These are phyloP conservation scores for Lepisosteus oculatus DNA, from an alignment of 2,113 vertebrate species.

Conservation along the genomic window DNA sequence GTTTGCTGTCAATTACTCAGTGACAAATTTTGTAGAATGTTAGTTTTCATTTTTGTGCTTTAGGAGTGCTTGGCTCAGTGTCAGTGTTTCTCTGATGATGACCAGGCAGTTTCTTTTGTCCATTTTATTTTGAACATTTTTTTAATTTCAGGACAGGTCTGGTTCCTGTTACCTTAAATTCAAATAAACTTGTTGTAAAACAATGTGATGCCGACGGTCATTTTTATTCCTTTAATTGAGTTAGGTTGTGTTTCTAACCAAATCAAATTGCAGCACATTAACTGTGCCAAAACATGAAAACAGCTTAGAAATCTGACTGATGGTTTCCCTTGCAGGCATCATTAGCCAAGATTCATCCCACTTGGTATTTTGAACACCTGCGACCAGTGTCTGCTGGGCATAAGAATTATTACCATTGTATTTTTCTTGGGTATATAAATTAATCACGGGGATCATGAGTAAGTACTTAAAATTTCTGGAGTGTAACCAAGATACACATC, in stretches of 20 bases:
- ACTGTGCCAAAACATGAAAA: conserved; percentile 53
- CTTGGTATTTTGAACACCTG: conserved; percentile 69
- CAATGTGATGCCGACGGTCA: too few relatives aligned
- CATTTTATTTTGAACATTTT: too few relatives aligned
- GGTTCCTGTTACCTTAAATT: neutral
- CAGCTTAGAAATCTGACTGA: conserved; percentile 60
- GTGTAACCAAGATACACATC: conserved; percentile 57
- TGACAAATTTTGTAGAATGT: conserved; percentile 53
- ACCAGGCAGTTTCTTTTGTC: neutral
- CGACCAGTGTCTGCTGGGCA: conserved; percentile 52
- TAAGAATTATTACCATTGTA: conserved; percentile 66
- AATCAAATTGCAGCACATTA: conserved; percentile 46
- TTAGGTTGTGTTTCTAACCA: conserved; percentile 40
- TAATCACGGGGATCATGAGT: conserved; percentile 62
- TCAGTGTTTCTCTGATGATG: neutral
- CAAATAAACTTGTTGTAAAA: too few relatives aligned
- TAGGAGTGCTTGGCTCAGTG: conserved; percentile 16
- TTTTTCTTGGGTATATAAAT: conserved; percentile 63
- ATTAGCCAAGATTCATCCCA: conserved; percentile 66
- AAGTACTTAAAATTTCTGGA: conserved; percentile 63
- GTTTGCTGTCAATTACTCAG: conserved; percentile 50
- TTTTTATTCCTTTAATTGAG: neutral
- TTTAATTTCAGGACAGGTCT: neutral
- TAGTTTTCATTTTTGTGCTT: conserved; percentile 21
- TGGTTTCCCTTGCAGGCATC: conserved; percentile 65